A percentile compares a stretch with the other conserved stretches of the same genome.
Evolutionary conservation across 2,113 vertebrate species (phyloP).

Genomic region (Sceloporus undulatus): DNA sequence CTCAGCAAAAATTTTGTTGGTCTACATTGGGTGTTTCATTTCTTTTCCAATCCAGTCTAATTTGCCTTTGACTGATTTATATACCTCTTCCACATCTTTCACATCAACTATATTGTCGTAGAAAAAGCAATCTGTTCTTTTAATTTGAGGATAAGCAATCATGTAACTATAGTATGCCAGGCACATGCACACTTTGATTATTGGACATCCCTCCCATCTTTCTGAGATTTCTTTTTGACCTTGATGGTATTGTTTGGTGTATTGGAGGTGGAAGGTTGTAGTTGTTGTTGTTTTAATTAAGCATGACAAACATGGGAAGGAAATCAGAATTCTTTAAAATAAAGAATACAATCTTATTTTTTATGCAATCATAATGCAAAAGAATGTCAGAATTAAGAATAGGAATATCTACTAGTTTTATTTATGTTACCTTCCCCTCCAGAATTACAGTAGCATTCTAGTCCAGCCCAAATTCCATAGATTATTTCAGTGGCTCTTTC

Average conservation of each 20-base stretch:
- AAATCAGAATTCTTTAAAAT: not conserved
- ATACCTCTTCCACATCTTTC: slow-evolving; percentile 32
- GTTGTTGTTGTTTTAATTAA: not conserved
- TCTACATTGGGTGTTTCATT: not conserved
- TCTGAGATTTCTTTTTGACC: not conserved
- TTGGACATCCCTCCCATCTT: not conserved
- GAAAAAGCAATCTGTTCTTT: not conserved
- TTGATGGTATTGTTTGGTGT: not conserved
- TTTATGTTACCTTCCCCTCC: too few species aligned
- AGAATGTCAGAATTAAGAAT: not conserved
- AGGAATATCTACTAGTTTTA: too few species aligned
- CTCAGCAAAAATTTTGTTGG: slow-evolving; percentile 1
- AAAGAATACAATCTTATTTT: too few species aligned
- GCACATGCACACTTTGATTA: slow-evolving; percentile 15
- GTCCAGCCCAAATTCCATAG: too few species aligned
- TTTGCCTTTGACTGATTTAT: slow-evolving; percentile 32
- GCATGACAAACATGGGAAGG: not conserved
- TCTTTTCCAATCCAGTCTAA: slow-evolving; percentile 19
- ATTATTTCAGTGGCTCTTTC: too few species aligned
- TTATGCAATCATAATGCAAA: not conserved
- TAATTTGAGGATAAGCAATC: slow-evolving; percentile 31
- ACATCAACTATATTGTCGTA: slow-evolving; percentile 22
- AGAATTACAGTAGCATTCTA: too few species aligned
- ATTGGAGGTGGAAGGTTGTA: not conserved
- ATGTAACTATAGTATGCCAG: not conserved